Evolutionary conservation across 2,113 vertebrate genomes (phyloP), one percentile per base, ranked within the genome.

Genomic region (Arizona elegans): DNA sequence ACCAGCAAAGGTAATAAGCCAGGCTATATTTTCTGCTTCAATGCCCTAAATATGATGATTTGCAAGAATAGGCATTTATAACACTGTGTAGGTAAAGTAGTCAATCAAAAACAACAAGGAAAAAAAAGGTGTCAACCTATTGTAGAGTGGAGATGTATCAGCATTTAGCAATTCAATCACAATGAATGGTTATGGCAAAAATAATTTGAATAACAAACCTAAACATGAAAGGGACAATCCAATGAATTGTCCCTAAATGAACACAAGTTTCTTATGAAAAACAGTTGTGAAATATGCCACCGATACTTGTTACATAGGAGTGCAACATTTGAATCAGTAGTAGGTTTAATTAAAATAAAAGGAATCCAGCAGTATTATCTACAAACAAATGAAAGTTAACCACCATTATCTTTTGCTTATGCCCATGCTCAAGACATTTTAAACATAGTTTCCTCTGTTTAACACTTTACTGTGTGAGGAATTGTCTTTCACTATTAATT

Each of bases 71-170:
- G 19, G 19, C 13, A 85, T 26, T 86, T 86, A 38, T 75, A 92
- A 92, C 85, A 85, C n/a, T 81, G 33, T 38, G 43, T 38, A 85
- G 10, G 26, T 92, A 70, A 92, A 89, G 29, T 70, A 89, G 70
- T 92, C 88, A 89, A 92, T 92, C 26, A 90, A 92, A 88, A 88
- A 88, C 55, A 88, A 92, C 70, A 88, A 92, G 59, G 11, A 19
- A 52, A 87, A 90, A 91, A 65, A 65, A 56, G 55, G 24, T 85
- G 3, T 21, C 54, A 92, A 19, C 23, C 24, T 58, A 3, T 52
- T 90, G 38, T 26, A 90, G 53, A 43, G 33, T 53, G 19, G 10
- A 81, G 11, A 55, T 38, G 11, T 23, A 88, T 29, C 10, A 33
- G 54, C 12, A 92, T 88, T 92, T 15, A 92, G 11, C 33, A 88